Base-by-base conservation (phyloP, 2,797 vertebrate species). In the Sebastes vulpes region DNA sequence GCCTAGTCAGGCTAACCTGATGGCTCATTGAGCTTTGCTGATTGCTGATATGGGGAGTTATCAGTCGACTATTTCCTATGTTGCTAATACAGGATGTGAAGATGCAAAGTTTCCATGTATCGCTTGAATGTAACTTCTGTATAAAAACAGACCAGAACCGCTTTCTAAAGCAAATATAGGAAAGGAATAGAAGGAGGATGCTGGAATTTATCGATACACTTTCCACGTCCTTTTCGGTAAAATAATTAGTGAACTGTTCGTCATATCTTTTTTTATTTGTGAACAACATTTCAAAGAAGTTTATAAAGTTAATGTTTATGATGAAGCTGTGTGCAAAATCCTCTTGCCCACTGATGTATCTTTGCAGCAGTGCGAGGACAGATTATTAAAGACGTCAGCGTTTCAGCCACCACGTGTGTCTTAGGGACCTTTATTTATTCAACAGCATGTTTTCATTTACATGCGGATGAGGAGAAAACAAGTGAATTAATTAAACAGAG, bases 401-500 rank as follows among this genome's bases (percentile, higher is more conserved):
- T 38, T 38, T 14, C 12, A 38, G 35, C 35, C 35, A 38, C 12
- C 12, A 38, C 35, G 35, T 38, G 35, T 38, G 35, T 38, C 5
- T 38, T 14, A 38, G 35, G 12, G 35, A 38, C 35, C 35, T 38
- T 38, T 38, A 38, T 38, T 65, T 52, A 42, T 63, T 58, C 14
- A 18, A 79, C 25, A 61, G 20, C n/a, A 28, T 53, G 57, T 72
- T 81, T 68, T 63, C 63, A 82, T 72, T 86, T 67, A 65, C 70
- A 72, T 75, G 21, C n/a, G 20, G 69, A 64, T 68, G 69, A 75
- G 52, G 25, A 9, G 12, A 23, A 77, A 82, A 65, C 35, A 71
- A 72, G 18, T 48, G 54, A 77, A 86, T 78, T 50, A 80, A 89
- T 84, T 80, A 77, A 79, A 85, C 18, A 38, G 28, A 73, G 80